Evolutionary conservation across 2,888 invertebrate species (phyloP).

Genomic region (Odontomyia ornata): DNA sequence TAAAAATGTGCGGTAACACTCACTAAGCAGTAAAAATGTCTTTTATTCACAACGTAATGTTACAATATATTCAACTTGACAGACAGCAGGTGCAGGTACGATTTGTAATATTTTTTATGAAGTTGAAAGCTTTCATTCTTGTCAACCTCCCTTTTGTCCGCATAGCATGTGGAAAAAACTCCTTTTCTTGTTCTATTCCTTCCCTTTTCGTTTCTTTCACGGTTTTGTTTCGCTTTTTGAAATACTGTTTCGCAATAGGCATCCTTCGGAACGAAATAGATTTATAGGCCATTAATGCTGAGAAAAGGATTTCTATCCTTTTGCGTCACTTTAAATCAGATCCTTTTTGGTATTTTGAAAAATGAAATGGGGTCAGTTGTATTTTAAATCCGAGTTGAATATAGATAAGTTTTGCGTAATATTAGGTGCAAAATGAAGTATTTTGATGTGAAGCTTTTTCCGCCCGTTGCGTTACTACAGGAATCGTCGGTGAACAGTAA

Average conservation of each 20-base stretch:
- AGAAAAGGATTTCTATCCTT: neutral
- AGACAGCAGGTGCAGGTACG: conserved; percentile 2
- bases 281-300: conserved; percentile 16
- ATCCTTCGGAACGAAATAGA: neutral
- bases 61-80: conserved; percentile 7
- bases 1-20: too few species aligned
- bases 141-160: neutral
- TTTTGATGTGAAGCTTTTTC: neutral
- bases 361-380: conserved; percentile 8
- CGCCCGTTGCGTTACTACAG: neutral
- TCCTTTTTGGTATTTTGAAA: conserved; percentile 14
- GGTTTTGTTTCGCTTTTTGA: neutral
- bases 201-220: neutral
- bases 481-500: neutral
- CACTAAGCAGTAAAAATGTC: neutral
- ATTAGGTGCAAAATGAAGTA: neutral
- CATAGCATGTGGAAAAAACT: neutral
- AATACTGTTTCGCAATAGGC: neutral
- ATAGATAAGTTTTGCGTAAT: neutral
- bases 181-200: neutral
- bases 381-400: neutral
- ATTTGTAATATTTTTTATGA: conserved; percentile 5
- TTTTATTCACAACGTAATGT: neutral
- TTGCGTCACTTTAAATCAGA: conserved; percentile 29
- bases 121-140: conserved; percentile 15